These are phyloP conservation scores for Benitochromis conjunctus DNA, from an alignment of 2,113 vertebrate species.

Conservation along the genomic window DNA sequence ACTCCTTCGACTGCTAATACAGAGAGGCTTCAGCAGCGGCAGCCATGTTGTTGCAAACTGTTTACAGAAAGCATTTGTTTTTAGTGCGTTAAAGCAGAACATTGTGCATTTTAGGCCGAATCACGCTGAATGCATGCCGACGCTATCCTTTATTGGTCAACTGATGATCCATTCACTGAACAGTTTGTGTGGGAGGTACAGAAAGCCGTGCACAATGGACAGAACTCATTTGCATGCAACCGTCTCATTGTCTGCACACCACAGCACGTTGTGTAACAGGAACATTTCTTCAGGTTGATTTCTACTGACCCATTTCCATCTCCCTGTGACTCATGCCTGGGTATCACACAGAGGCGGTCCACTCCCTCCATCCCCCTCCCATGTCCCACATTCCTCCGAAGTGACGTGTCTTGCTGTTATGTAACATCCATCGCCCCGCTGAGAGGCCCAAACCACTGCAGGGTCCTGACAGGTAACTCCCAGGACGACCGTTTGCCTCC, in stretches of 20 bases:
- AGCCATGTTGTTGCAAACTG: not conserved
- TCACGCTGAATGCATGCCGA: not conserved
- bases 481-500: constrained; percentile 13
- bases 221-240: not conserved
- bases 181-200: fast-evolving
- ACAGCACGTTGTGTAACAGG: not conserved
- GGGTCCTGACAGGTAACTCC: constrained; percentile 44
- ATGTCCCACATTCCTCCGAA: constrained; percentile 23
- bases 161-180: not conserved
- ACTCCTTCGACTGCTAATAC: not conserved
- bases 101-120: not conserved
- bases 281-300: not conserved
- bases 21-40: not conserved
- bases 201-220: not conserved
- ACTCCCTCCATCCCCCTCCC: not conserved
- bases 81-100: not conserved
- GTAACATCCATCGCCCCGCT: constrained; percentile 2
- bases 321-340: constrained; percentile 13
- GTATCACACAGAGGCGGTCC: not conserved
- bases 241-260: not conserved
- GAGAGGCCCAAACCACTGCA: not conserved
- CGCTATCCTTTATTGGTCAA: not conserved
- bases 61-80: not conserved
- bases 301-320: constrained; percentile 20
- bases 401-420: constrained; percentile 21